Evolutionary conservation across 2,797 vertebrate genomes (phyloP).

Genomic region (Cuculus canorus): DNA sequence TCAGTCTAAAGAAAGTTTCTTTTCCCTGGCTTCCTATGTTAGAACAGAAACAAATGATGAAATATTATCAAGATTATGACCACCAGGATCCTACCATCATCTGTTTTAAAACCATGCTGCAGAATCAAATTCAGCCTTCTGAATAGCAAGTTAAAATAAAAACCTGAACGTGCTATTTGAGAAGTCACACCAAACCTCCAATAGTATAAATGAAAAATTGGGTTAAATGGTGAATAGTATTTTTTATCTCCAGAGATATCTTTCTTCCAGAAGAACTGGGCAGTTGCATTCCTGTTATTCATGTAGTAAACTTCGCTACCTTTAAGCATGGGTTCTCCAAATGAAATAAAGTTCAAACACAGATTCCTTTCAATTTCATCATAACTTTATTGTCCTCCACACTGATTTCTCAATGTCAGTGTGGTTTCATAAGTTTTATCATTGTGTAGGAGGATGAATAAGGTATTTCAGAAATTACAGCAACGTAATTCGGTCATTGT

Average conservation of each 20-base stretch:
- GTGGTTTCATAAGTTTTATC: background rate
- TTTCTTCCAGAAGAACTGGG: background rate
- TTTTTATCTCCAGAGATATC: background rate
- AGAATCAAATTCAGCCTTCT: background rate
- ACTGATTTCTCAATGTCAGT: background rate
- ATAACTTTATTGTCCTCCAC: background rate
- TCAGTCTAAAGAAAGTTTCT: background rate
- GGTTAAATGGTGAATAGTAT: background rate
- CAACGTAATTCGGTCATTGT: background rate
- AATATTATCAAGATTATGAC: background rate
- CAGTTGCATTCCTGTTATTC: background rate
- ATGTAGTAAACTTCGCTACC: background rate
- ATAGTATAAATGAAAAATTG: background rate
- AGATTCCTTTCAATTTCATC: background rate
- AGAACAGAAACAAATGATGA: background rate
- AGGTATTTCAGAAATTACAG: background rate
- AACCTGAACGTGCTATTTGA: fast-evolving
- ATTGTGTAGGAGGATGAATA: background rate
- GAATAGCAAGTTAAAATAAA: background rate
- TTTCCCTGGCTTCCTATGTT: background rate
- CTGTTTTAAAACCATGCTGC: background rate
- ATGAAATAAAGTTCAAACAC: background rate
- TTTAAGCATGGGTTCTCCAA: background rate
- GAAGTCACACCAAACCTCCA: background rate
- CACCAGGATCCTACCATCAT: background rate